Evolutionary conservation across 2,888 invertebrate genomes (phyloP), one percentile per base, ranked within the genome.

Genomic region (Orchesella flavescens): DNA sequence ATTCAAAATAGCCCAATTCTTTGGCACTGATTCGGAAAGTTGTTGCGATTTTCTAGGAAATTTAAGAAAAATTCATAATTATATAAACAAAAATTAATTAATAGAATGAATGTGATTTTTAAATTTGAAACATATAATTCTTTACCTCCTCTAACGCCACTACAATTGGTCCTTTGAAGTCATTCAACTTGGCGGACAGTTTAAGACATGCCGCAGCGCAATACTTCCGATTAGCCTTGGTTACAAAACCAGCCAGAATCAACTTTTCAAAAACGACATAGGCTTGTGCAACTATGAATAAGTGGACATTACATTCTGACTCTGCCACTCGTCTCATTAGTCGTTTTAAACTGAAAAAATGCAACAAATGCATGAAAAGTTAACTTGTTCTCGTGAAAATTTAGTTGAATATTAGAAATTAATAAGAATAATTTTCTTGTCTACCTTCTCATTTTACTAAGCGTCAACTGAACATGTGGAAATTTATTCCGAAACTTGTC

Each of bases 181-280:
- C 99, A 90, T 98, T 99, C 89, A 99, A 93, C 91, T 99, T 99
- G 55, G 98, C 97, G 53, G 98, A 96, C 15, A 99, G 92, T 83
- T 99, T 91, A 77, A 99, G 92, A 90, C 98, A 97, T 15, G 98
- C 97, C 57, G 97, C 98, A 17, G 98, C 98, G 90, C 97, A 97
- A 82, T 97, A 91, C 91, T 98, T 99, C 65, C 99, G 93, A 90
- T 99, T 99, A 89, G 94, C 94, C 91, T 99, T 99, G 89, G 97
- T 97, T 72, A 99, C 96, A 84, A 97, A 92, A 89, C 95, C 95
- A 87, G 95, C 95, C 72, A 98, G 92, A 88, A 99, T 97, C 76
- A 99, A 92, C 90, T 97, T 97, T 90, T 99, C 99, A 91, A 98
- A 99, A 91, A 97, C 99, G n/a, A 98, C 98, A 90, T 97, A 98